These are phyloP conservation scores for Pterocles gutturalis DNA, from an alignment of 2,113 vertebrate genomes.

Conservation along the genomic window DNA sequence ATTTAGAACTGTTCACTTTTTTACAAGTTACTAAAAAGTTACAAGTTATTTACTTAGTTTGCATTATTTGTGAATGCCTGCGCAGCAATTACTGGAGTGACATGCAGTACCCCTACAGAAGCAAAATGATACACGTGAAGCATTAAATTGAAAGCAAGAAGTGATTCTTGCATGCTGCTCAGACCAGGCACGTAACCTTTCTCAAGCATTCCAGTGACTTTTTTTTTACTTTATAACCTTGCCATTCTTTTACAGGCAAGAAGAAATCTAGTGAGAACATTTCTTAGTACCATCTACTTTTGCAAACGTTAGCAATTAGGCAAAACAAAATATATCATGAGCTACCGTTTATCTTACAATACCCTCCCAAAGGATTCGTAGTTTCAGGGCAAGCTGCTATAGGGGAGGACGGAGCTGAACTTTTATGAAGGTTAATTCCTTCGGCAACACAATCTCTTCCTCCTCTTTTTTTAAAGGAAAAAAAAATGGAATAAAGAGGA, in stretches of 20 bases:
- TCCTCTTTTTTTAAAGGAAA: too few species aligned
- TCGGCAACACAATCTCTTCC: neutral
- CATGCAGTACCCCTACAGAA: neutral
- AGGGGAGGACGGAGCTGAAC: neutral
- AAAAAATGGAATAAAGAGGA: neutral
- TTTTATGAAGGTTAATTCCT: neutral
- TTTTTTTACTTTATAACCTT: too few species aligned
- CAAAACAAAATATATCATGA: neutral
- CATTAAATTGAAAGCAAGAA: neutral
- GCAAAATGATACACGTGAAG: fast-evolving
- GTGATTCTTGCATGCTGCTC: neutral
- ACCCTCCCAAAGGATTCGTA: neutral
- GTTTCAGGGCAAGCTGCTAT: neutral
- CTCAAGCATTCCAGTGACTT: neutral
- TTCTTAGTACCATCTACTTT: neutral
- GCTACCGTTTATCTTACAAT: neutral
- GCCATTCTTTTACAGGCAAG: neutral
- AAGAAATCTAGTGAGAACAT: neutral
- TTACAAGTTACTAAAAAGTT: neutral
- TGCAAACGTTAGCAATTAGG: neutral
- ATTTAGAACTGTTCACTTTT: neutral
- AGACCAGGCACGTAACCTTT: neutral
- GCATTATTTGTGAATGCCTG: neutral
- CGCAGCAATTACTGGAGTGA: neutral
- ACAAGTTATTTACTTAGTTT: neutral